Percentiles rank a stretch among this genome's conserved stretches.
Evolutionary conservation across 2,113 vertebrate species (phyloP).

Genomic region (Pungitius pungitius): DNA sequence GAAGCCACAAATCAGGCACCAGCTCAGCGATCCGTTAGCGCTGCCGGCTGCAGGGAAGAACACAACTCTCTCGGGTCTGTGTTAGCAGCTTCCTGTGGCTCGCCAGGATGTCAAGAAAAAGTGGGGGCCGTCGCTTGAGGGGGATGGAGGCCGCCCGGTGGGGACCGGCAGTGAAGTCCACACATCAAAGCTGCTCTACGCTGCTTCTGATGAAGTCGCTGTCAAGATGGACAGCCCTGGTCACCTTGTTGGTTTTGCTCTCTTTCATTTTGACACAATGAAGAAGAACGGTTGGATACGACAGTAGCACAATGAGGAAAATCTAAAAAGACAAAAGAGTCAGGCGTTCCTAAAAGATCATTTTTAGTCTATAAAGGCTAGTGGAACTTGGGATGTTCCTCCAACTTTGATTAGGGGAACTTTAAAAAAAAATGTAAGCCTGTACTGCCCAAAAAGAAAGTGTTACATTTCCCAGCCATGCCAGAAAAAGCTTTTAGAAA

Average conservation of each 20-base stretch:
- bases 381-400: neutral
- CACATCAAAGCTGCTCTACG: constrained; percentile 34
- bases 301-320: neutral
- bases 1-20: constrained; percentile 14
- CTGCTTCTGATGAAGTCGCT: constrained; percentile 22
- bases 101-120: constrained; percentile 21
- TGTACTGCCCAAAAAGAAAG: neutral
- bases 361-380: neutral
- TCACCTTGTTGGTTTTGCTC: constrained; percentile 12
- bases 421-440: too few relatives aligned
- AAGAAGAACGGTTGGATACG: neutral
- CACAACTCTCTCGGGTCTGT: constrained; percentile 10
- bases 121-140: constrained; percentile 23
- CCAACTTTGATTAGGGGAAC: neutral
- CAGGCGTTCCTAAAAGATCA: neutral
- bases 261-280: constrained; percentile 1
- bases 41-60: constrained; percentile 14
- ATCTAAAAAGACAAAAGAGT: neutral
- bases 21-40: constrained; percentile 21
- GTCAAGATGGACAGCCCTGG: constrained; percentile 2
- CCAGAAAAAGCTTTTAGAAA: neutral
- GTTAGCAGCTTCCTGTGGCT: constrained; percentile 33
- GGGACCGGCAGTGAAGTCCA: constrained; percentile 20
- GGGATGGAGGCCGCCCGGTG: neutral
- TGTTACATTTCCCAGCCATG: neutral